Percentiles rank a stretch among this genome's conserved stretches.
Evolutionary conservation across 2,113 vertebrate species (phyloP).

Genomic region (Sturnus vulgaris): DNA sequence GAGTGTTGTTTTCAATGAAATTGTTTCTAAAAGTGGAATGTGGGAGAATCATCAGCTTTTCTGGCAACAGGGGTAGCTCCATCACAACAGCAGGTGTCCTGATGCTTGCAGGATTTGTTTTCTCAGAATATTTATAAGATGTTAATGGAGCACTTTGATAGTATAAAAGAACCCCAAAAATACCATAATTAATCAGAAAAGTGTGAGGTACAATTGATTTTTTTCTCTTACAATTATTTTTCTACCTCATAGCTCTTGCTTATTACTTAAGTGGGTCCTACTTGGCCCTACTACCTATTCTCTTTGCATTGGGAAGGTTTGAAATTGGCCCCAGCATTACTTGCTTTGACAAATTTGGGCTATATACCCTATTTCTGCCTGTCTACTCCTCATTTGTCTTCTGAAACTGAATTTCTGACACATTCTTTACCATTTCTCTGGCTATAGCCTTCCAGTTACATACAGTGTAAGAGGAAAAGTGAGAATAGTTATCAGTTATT

Average conservation of each 20-base stretch:
- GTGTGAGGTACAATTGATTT: not conserved
- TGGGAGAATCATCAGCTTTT: not conserved
- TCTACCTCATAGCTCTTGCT: not conserved
- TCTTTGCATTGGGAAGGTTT: not conserved
- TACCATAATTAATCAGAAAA: not conserved
- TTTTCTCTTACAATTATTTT: not conserved
- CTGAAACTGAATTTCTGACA: not conserved
- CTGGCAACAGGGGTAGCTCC: not conserved
- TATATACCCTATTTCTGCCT: not conserved
- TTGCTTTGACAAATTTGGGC: not conserved
- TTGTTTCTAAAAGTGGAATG: not conserved
- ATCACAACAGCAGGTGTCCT: not conserved
- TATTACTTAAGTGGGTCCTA: not conserved
- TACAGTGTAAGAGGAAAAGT: not conserved
- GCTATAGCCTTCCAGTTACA: not conserved
- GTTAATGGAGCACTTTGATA: not conserved
- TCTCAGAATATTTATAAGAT: not conserved
- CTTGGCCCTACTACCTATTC: not conserved
- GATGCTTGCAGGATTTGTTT: not conserved
- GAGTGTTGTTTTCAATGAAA: not conserved
- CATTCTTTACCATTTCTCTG: not conserved
- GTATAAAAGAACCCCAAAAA: accelerated
- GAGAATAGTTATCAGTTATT: not conserved
- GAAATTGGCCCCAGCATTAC: not conserved
- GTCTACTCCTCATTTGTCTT: not conserved